Conservation (phyloP, 2,113 vertebrate genomes). For the Petromus typicus region DNA sequence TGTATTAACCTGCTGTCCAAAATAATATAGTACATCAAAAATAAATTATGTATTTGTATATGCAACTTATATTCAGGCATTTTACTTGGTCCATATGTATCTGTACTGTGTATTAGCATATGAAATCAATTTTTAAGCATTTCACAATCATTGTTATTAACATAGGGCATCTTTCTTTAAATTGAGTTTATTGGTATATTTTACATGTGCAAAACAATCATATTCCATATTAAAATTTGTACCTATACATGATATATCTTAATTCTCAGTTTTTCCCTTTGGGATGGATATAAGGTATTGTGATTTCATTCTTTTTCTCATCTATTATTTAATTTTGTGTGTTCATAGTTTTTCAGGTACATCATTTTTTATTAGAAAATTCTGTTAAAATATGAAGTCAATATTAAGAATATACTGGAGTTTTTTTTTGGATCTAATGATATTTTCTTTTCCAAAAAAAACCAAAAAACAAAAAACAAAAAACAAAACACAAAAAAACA, state of each 20-base stretch:
- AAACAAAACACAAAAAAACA: too few species aligned
- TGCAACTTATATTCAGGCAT: not conserved
- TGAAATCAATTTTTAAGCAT: not conserved
- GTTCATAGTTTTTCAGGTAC: not conserved
- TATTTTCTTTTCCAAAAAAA: too few species aligned
- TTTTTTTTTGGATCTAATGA: too few species aligned
- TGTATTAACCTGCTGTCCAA: not conserved
- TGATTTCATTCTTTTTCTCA: not conserved
- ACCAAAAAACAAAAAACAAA: too few species aligned
- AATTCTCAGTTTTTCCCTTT: too few species aligned
- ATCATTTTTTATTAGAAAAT: not conserved
- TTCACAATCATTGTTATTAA: not conserved
- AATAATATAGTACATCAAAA: not conserved
- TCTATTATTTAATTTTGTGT: not conserved
- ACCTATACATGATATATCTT: too few species aligned
- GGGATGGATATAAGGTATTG: not conserved
- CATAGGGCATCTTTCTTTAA: not conserved
- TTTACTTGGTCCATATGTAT: not conserved
- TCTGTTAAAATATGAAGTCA: too few species aligned
- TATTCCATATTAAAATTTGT: too few species aligned
- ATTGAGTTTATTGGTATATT: too few species aligned
- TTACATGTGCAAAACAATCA: too few species aligned
- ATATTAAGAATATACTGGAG: too few species aligned
- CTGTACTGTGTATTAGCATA: not conserved
- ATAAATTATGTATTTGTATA: not conserved